Evolutionary conservation across 1,140 invertebrate genomes (phyloP).

Genomic region (Frieseomelitta varia): DNA sequence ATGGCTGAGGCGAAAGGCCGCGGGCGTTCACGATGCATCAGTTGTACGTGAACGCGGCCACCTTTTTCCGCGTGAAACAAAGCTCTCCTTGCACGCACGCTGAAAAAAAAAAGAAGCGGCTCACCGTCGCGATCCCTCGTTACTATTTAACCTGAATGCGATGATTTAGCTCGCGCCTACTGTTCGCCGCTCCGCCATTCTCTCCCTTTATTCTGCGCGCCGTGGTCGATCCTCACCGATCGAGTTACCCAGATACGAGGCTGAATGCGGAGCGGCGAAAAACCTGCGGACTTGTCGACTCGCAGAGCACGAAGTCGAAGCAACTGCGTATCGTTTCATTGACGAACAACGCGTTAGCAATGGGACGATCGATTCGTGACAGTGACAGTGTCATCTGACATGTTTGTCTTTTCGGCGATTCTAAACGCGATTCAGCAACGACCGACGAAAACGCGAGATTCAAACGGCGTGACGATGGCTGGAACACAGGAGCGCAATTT

Average conservation of each 20-base stretch:
- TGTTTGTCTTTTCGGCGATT: slow-evolving; percentile 43
- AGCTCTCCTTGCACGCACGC: slow-evolving; percentile 29
- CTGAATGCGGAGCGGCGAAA: not conserved
- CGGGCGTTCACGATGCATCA: slow-evolving; percentile 27
- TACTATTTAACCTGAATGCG: slow-evolving; percentile 55
- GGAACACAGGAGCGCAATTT: slow-evolving; percentile 29
- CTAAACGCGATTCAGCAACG: slow-evolving; percentile 49
- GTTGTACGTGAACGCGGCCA: slow-evolving; percentile 15
- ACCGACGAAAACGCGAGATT: slow-evolving; percentile 52
- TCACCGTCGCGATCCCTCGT: slow-evolving; percentile 9
- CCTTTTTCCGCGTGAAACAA: slow-evolving; percentile 34
- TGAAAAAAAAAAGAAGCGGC: slow-evolving; percentile 5
- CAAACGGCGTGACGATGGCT: not conserved
- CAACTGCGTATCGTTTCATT: not conserved
- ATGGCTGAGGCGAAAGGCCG: slow-evolving; percentile 43
- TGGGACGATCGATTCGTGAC: not conserved
- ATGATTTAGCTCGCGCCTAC: slow-evolving; percentile 57
- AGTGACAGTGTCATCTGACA: too few species aligned
- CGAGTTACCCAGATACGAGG: slow-evolving; percentile 46
- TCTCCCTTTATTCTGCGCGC: not conserved
- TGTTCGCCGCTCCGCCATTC: not conserved
- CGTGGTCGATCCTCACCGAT: slow-evolving; percentile 34
- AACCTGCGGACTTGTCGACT: slow-evolving; percentile 36
- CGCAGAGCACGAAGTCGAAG: not conserved
- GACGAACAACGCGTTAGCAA: not conserved